Base-by-base conservation (phyloP, 2,797 vertebrate genomes). In the Odontamblyopus rebecca region DNA sequence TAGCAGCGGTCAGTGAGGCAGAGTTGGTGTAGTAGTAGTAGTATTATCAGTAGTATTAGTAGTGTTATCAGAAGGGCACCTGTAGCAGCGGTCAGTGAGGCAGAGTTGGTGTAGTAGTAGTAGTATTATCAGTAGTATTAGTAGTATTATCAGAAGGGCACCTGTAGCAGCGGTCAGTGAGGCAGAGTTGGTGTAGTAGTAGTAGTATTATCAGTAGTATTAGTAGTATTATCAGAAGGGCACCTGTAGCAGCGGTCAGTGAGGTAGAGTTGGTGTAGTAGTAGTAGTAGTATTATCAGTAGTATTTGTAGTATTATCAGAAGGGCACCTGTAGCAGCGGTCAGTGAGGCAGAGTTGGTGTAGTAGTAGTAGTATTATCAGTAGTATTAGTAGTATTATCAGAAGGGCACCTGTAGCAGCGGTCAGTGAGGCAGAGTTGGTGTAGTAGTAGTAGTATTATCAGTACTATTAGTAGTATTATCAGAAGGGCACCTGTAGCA, bases 171-270 rank as follows among this genome's bases (percentile, higher is more conserved):
- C 96, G 94, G 80, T 97, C 96, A 4, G 96, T 97, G 70, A 98
- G 19, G 95, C 94, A 3, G 95, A 96, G 85, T 97, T 97, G 51
- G n/a, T n/a, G n/a, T n/a, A n/a, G n/a, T n/a, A n/a, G n/a, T n/a
- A n/a, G n/a, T 61, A 61, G 5, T 32, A 61, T 29, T 7, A 61
- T 15, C 29, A 60, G 27, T 30, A 60, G 27, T 29, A 60, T 13
- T 16, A 29, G 13, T 15, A 30, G 29, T 19, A 38, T 12, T 38
- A 74, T 23, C 16, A 15, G 29, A 38, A 16, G 64, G 2, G 11
- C n/a, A 98, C 96, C 97, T 95, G 92, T 98, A 97, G 87, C 96
- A 98, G 84, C 96, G 94, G 80, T 97, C 96, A 4, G 96, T 97
- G 70, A 98, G 95, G n/a, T n/a, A n/a, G n/a, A n/a, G n/a, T n/a